These are phyloP conservation scores for Trematomus loennbergii DNA, from an alignment of 2,113 vertebrate species.

Conservation along the genomic window DNA sequence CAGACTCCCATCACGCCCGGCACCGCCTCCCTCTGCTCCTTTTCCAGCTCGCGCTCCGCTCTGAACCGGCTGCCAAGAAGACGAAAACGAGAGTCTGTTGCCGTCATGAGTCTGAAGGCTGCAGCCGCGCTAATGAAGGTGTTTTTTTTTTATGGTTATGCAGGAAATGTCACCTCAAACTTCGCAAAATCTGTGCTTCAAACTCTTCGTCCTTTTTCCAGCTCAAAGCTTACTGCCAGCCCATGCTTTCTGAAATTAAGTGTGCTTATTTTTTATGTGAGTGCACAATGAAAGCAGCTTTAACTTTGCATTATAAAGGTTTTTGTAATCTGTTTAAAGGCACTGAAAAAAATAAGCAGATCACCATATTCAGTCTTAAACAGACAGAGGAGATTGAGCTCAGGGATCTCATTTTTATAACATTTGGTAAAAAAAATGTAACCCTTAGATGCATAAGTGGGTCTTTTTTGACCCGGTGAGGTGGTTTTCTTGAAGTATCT, in stretches of 20 bases:
- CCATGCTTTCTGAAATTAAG: neutral
- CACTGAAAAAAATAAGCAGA: too few relatives aligned
- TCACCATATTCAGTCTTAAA: neutral
- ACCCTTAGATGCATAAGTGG: too few relatives aligned
- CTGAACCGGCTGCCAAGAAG: slow-evolving; percentile 90
- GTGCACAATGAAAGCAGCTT: neutral
- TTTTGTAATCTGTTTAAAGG: neutral
- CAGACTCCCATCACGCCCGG: slow-evolving; percentile 92
- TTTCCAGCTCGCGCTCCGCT: slow-evolving; percentile 95
- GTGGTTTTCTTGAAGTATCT: too few relatives aligned
- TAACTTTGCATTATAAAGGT: neutral
- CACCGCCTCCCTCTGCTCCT: slow-evolving; percentile 93
- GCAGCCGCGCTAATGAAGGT: slow-evolving; percentile 95
- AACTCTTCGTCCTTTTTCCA: neutral
- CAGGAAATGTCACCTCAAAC: neutral
- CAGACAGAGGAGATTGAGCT: neutral
- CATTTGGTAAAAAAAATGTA: too few relatives aligned
- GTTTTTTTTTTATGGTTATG: slow-evolving; percentile 1
- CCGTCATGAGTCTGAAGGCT: slow-evolving; percentile 96
- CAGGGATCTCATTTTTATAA: too few relatives aligned
- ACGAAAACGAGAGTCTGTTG: slow-evolving; percentile 95
- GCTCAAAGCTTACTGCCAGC: neutral
- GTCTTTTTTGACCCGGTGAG: too few relatives aligned
- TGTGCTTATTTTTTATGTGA: neutral
- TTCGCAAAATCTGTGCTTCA: slow-evolving; percentile 20